Conservation (phyloP, 2,797 vertebrate species). For the Acropternis orthonyx region DNA sequence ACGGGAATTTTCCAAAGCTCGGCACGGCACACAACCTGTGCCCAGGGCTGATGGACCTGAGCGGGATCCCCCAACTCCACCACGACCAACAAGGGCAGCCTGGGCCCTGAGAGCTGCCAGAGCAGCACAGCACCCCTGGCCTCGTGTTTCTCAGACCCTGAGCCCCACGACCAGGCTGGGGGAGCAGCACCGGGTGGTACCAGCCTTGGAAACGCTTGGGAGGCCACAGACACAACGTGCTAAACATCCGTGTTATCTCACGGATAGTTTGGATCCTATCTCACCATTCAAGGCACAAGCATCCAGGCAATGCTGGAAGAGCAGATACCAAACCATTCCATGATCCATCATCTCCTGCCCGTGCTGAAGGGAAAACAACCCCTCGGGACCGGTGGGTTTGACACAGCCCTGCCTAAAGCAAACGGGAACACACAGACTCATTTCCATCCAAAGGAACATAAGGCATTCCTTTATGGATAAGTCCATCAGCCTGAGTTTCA, state of each 20-base stretch:
- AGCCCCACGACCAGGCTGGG: not conserved
- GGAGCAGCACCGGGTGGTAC: not conserved
- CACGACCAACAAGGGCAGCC: rapidly evolving
- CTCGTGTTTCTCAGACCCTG: not conserved
- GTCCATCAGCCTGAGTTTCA: not conserved
- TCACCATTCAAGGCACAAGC: not conserved
- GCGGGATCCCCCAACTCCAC: not conserved
- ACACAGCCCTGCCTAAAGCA: not conserved
- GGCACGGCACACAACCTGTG: rapidly evolving
- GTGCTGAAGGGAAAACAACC: not conserved
- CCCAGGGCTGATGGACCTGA: not conserved
- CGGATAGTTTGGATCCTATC: not conserved
- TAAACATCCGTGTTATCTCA: not conserved
- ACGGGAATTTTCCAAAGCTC: not conserved
- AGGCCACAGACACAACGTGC: not conserved
- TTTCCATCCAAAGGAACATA: not conserved
- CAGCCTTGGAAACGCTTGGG: not conserved
- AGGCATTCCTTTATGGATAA: not conserved
- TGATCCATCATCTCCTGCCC: not conserved
- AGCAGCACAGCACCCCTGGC: not conserved
- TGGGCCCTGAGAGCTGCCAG: not conserved
- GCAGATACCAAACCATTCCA: not conserved
- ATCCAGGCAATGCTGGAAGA: not conserved
- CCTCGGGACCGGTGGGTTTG: not conserved
- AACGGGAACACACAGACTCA: not conserved